Evolutionary conservation across 2,888 invertebrate genomes (phyloP), one percentile per base, ranked within the genome.

Genomic region (Campoplex capitator): DNA sequence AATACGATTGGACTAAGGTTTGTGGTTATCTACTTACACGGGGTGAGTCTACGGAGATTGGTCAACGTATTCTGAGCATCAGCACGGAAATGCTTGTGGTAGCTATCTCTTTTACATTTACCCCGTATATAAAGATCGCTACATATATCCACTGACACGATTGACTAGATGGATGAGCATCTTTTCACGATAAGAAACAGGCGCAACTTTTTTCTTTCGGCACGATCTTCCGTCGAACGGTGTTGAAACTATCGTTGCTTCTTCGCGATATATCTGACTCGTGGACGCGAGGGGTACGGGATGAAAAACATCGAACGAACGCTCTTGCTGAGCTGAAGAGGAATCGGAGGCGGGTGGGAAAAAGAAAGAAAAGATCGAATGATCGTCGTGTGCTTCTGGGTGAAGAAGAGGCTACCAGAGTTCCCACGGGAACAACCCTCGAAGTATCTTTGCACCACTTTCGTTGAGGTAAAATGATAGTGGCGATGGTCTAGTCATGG

Each of bases 381-480:
- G 87, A 87, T 85, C 71, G 74, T 84, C 83, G 83, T 85, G 84
- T 83, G 82, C 78, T 83, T 65, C 67, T 83, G 73, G 80, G 73
- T 79, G 78, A 83, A 85, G 88, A 88, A 86, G 79, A 79, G 84
- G 68, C 73, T 83, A 70, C 77, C 84, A 85, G 58, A 71, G 83
- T 84, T 86, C 88, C 88, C 88, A 70, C 77, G 86, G 88, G 88
- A 88, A 84, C 88, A 80, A 88, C 88, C 88, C 86, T 85, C 83
- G 74, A 86, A 84, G 84, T 83, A 85, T 86, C 88, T 86, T 88
- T 79, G 86, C 86, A 83, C 88, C 88, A 86, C 86, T 86, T 86
- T 86, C 86, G 76, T 86, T 79, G 77, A 78, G 73, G 71, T 58
- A 70, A 23, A 77, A 65, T 51, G 86, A 56, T 78, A 70, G 82